phyloP scores from a whole-genome alignment of 2,113 vertebrate genomes.

The Anhinga rufa region DNA sequence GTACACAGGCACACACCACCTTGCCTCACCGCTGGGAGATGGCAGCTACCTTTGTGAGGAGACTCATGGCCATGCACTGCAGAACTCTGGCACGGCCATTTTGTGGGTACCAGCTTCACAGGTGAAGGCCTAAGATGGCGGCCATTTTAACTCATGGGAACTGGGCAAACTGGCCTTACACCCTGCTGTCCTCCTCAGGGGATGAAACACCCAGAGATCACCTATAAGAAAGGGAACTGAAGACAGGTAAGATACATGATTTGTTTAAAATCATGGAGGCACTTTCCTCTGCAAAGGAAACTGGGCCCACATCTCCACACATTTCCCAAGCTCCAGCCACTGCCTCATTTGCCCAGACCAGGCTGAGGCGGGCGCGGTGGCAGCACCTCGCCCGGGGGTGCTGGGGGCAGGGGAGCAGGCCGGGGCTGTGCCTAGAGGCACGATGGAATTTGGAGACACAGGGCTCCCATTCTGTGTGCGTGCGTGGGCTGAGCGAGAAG shows the following conservation, averaged over 20 bases:
- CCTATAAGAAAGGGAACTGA: neutral
- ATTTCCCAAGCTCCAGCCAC: neutral
- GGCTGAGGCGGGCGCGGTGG: accelerated
- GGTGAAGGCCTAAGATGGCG: neutral
- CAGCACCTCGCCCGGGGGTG: accelerated
- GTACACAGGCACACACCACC: accelerated
- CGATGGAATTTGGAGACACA: accelerated
- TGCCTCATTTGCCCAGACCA: neutral
- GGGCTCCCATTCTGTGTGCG: accelerated
- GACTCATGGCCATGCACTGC: accelerated
- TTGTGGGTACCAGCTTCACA: neutral
- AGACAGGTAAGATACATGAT: neutral
- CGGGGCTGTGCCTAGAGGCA: accelerated
- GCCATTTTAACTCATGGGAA: neutral
- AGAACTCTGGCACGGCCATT: neutral
- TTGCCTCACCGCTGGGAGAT: accelerated
- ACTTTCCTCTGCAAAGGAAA: neutral
- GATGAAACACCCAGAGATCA: neutral
- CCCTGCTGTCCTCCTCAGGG: neutral
- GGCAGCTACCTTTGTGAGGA: neutral
- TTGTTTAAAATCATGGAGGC: neutral
- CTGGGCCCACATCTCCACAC: neutral
- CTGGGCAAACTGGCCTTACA: neutral
- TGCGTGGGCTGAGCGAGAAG: accelerated
- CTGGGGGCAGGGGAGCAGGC: neutral